Base-by-base conservation (phyloP, 2,797 vertebrate genomes). In the Falco novaeseelandiae region DNA sequence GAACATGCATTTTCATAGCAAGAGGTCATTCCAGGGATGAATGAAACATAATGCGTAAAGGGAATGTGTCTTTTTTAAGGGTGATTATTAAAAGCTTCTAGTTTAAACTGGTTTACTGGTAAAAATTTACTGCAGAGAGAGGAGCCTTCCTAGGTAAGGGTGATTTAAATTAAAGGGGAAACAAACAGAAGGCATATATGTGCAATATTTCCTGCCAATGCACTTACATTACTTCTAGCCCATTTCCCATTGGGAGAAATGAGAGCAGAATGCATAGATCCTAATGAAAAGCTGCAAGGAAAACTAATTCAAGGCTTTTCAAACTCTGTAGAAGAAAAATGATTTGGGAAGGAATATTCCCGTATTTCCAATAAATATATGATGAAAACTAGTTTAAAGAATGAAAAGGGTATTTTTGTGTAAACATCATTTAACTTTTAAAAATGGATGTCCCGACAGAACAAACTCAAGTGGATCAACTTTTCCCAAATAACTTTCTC, bases 131-230 rank as follows among this genome's bases (percentile, higher is more conserved):
- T 55, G 66, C 77, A 93, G 88, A 96, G 94, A 90, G 42, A 91
- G 70, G 20, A 96, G n/a, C 25, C 20, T 30, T 95, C 34, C 55
- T 87, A 87, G 66, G 70, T 63, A 85, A 83, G 55, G 8, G 48
- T 77, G 74, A n/a, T 92, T 94, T 92, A 90, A 95, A 94, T 91
- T 93, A 83, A 79, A 89, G 25, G 18, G 38, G 46, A 92, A 92
- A 93, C 94, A 95, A 95, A 86, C 62, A 87, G 49, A 72, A 89
- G 40, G 30, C 40, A 18, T 89, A 93, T 84, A 67, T 84, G 57
- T 70, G 55, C 83, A 82, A 14, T 93, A 90, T 79, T 93, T 95
- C 81, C 86, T 90, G 62, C 62, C 83, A 93, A 80, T 76, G 80
- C 78, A 55, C 51, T 94, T 81, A n/a, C 7, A 81, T 66, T 89